Evolutionary conservation across 1,140 invertebrate species (phyloP), one percentile per base, ranked within the genome.

Genomic region (Drosophila grimshawi): DNA sequence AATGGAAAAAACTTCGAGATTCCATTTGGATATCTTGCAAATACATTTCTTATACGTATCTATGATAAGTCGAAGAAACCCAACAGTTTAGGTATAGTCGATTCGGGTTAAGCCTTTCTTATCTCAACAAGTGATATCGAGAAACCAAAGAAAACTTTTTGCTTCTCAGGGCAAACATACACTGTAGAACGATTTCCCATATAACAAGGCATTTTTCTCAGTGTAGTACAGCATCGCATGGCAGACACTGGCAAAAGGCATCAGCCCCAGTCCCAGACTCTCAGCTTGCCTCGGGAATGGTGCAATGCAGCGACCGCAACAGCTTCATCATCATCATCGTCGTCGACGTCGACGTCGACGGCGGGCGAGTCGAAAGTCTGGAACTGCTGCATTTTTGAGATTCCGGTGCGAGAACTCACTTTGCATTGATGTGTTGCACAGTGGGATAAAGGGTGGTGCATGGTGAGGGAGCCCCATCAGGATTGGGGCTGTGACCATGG

Each of bases 311-410:
- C 83, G 62, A 81, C 81, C 83, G 51, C 83, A 86, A 82, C 81
- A 86, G 82, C 81, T 85, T 81, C 81, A 86, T 86, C 81, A 86
- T 85, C 81, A 76, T 49, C 79, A 66, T n/a, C 45, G 56, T 39
- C 61, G 32, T 32, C 72, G 45, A 19, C 52, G 7, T 51, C 62
- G 39, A 46, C 57, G 56, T 8, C 29, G 55, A 32, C 39, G 64
- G 51, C 29, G 53, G 39, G 19, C 48, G 63, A 73, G 52, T 61
- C 53, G 62, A 60, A 62, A 68, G 70, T 73, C 62, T 63, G 68
- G 53, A 62, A 67, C 63, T 73, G 69, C 80, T 72, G 85, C 83
- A 88, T 89, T 81, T 89, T 89, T 89, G 85, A 85, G 67, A 89
- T 89, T 85, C 85, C 80, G 76, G 19, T 59, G 66, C 72, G 52